These are phyloP conservation scores for Perdita meconis DNA, from an alignment of 2,888 invertebrate genomes.

Conservation along the genomic window DNA sequence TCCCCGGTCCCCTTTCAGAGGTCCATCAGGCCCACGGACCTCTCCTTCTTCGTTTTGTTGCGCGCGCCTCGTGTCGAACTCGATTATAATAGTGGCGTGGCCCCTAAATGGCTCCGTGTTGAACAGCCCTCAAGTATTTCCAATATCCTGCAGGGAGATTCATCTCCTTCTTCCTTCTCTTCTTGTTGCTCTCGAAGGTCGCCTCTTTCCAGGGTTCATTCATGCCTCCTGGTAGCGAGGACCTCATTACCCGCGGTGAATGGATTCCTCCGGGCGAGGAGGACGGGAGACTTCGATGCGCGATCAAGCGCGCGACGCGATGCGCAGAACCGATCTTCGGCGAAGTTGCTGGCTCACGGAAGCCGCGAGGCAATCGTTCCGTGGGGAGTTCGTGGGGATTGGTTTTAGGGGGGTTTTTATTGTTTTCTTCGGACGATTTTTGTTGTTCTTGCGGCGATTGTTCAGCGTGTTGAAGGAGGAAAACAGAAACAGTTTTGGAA, in stretches of 20 bases:
- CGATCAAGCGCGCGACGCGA: background rate
- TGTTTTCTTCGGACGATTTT: no score
- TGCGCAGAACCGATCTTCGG: slow-evolving; percentile 15
- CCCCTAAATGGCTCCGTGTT: slow-evolving; percentile 80
- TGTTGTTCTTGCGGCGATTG: no score
- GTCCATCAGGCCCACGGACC: slow-evolving; percentile 62
- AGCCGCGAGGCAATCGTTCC: slow-evolving; percentile 13
- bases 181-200: slow-evolving; percentile 47
- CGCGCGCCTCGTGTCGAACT: slow-evolving; percentile 73
- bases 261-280: slow-evolving; percentile 77
- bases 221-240: slow-evolving; percentile 81
- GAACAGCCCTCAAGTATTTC: slow-evolving; percentile 83
- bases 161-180: slow-evolving; percentile 65
- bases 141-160: slow-evolving; percentile 83
- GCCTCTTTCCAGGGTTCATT: slow-evolving; percentile 77
- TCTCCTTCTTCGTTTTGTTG: slow-evolving; percentile 67
- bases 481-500: no score
- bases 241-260: slow-evolving; percentile 82
- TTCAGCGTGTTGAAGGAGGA: no score
- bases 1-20: slow-evolving; percentile 34
- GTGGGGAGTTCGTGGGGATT: background rate
- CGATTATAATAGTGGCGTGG: slow-evolving; percentile 81
- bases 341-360: slow-evolving; percentile 45
- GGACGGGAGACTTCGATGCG: no score
- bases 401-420: background rate